Conservation (phyloP, 1,140 invertebrate species). For the Drosophila hydei region DNA sequence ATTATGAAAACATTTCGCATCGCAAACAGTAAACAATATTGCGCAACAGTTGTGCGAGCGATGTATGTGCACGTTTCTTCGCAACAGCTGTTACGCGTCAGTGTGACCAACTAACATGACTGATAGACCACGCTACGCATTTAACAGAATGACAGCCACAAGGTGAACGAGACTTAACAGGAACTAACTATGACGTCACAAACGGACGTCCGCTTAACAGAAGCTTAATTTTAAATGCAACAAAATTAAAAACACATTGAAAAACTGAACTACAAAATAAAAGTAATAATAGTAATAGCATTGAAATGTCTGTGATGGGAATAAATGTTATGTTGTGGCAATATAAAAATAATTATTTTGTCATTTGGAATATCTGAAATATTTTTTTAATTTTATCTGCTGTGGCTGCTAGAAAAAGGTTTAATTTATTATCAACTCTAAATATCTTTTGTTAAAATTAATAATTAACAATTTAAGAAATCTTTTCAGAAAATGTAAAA, state of each 20-base stretch:
- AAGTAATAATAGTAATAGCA: no score
- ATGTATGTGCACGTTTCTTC: slow-evolving; percentile 26
- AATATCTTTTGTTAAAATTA: no score
- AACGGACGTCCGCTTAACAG: neutral
- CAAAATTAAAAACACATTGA: neutral
- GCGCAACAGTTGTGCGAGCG: slow-evolving; percentile 39
- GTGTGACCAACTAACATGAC: slow-evolving; percentile 31
- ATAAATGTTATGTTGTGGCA: no score
- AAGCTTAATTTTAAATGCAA: neutral
- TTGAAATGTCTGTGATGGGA: no score
- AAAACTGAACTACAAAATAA: no score
- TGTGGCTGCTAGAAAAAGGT: no score
- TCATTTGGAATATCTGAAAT: no score
- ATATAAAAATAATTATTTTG: no score
- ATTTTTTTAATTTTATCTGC: no score
- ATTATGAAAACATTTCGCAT: slow-evolving; percentile 27
- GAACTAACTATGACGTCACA: slow-evolving; percentile 30
- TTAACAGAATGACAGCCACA: slow-evolving; percentile 10
- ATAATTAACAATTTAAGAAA: no score
- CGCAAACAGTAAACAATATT: slow-evolving; percentile 33
- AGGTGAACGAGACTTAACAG: neutral
- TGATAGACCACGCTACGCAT: neutral
- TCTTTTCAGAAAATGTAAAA: no score
- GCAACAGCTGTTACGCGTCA: slow-evolving; percentile 43
- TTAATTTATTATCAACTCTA: no score